phyloP scores from a whole-genome alignment of 2,113 vertebrate species.

The rat (Rattus norvegicus) region DNA sequence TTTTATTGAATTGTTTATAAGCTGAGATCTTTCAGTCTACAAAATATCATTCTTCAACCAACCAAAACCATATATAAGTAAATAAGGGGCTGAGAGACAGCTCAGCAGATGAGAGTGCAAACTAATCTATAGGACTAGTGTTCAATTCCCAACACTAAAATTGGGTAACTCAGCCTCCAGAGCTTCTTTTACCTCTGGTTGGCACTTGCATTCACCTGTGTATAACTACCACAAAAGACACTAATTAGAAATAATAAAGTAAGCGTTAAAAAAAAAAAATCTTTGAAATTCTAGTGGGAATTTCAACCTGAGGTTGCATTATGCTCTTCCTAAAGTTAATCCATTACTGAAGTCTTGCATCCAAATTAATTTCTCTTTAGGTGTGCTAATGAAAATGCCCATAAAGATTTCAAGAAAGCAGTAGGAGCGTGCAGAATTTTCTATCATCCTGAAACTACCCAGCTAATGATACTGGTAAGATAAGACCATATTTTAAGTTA shows the following conservation, averaged over 20 bases:
- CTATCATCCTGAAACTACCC: conserved; percentile 89
- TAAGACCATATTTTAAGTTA: conserved; percentile 39
- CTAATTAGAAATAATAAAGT: neutral
- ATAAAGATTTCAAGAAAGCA: conserved; percentile 93
- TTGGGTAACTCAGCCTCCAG: neutral
- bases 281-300: neutral
- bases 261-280: neutral
- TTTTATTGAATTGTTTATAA: conserved; percentile 51
- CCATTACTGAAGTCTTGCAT: conserved; percentile 6
- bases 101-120: neutral
- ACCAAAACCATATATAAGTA: conserved; percentile 19
- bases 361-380: conserved; percentile 79
- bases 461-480: conserved; percentile 90
- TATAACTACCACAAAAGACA: neutral
- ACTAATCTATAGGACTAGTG: neutral
- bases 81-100: neutral
- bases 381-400: conserved; percentile 91
- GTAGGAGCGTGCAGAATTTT: conserved; percentile 91
- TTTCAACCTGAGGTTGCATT: conserved; percentile 5
- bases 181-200: neutral
- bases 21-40: conserved; percentile 38
- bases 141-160: too few relatives aligned
- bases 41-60: neutral
- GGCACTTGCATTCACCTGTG: neutral
- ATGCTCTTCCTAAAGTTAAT: conserved; percentile 30